Conservation (phyloP, 2,797 vertebrate species). For the Microctenopoma steveboyesi region DNA sequence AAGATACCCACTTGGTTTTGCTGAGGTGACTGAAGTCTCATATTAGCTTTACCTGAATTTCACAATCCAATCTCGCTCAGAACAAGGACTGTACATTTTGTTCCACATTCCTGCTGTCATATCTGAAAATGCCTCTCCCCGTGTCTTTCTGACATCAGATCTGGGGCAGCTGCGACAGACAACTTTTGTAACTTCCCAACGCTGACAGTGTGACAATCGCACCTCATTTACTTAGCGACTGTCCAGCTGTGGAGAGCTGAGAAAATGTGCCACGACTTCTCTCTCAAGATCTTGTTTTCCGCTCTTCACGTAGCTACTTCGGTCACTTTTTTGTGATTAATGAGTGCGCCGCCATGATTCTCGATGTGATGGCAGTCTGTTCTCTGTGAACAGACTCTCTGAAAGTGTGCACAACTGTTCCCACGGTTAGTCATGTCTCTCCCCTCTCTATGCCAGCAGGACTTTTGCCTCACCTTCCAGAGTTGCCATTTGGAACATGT, state of each 20-base stretch:
- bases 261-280: neutral
- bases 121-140: neutral
- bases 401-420: neutral
- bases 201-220: too few species aligned
- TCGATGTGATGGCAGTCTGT: too few species aligned
- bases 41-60: neutral
- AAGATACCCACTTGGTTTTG: neutral
- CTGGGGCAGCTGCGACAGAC: neutral
- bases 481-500: neutral
- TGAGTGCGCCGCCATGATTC: neutral
- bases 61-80: neutral
- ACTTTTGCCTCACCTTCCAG: neutral
- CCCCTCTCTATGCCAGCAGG: neutral
- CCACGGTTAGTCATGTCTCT: neutral
- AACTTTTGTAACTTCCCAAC: neutral
- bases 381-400: neutral
- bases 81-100: neutral
- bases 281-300: neutral
- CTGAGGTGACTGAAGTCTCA: neutral
- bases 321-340: neutral
- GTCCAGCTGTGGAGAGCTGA: slow-evolving; percentile 4
- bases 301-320: neutral
- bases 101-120: neutral
- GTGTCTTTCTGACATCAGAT: too few species aligned
- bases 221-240: too few species aligned